Evolutionary conservation across 1,140 invertebrate species (phyloP).

Genomic region (Magallana gigas): DNA sequence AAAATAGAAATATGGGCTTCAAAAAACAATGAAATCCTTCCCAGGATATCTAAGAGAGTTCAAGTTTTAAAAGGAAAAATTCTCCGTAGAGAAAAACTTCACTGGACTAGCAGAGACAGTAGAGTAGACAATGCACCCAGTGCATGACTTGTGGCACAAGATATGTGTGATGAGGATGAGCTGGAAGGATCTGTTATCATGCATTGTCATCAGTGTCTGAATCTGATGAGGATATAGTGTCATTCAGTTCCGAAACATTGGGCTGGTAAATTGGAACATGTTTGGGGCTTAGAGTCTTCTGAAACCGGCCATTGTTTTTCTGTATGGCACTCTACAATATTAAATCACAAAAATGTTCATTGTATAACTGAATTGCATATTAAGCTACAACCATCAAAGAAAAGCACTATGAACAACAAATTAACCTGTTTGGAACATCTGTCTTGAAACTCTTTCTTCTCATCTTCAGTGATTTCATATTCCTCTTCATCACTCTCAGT

Average conservation of each 20-base stretch:
- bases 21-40: background rate
- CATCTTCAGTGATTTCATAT: slow-evolving; percentile 79
- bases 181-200: slow-evolving; percentile 15
- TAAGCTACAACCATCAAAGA: background rate
- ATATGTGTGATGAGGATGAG: slow-evolving; percentile 33
- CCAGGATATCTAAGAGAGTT: background rate
- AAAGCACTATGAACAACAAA: background rate
- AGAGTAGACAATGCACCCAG: slow-evolving; percentile 9
- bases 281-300: slow-evolving; percentile 66
- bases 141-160: slow-evolving; percentile 39
- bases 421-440: slow-evolving; percentile 73
- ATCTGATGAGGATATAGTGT: slow-evolving; percentile 59
- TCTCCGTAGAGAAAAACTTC: background rate
- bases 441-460: slow-evolving; percentile 77
- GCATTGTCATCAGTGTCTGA: slow-evolving; percentile 23
- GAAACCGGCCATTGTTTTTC: slow-evolving; percentile 23
- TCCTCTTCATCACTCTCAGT: slow-evolving; percentile 77
- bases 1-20: no score
- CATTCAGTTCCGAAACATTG: slow-evolving; percentile 67
- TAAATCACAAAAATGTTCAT: background rate
- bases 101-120: slow-evolving; percentile 42
- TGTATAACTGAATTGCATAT: no score
- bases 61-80: slow-evolving; percentile 32
- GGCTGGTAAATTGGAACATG: slow-evolving; percentile 68
- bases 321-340: background rate